Conservation (phyloP, 2,888 invertebrate genomes). For the Pheosia gnoma region DNA sequence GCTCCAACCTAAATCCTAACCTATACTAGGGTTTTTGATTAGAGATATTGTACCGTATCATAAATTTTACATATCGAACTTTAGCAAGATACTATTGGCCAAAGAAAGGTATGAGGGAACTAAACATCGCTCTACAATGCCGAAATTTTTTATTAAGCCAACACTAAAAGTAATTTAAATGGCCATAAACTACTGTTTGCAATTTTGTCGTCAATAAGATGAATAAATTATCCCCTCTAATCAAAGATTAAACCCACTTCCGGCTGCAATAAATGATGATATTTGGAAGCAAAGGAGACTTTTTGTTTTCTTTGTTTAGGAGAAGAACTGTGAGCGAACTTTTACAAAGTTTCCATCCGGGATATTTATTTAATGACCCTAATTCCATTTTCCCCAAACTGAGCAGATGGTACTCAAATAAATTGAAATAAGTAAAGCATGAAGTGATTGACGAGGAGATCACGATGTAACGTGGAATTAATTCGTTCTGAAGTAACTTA, state of each 20-base stretch:
- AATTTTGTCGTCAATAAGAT: neutral
- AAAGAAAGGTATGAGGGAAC: too few relatives aligned
- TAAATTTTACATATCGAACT: too few relatives aligned
- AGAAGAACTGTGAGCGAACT: constrained; percentile 46
- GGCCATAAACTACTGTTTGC: too few relatives aligned
- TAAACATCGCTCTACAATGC: too few relatives aligned
- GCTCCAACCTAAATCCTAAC: too few relatives aligned
- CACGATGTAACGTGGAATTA: constrained; percentile 13
- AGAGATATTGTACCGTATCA: too few relatives aligned
- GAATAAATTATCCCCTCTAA: constrained; percentile 10
- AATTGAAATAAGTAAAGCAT: constrained; percentile 24
- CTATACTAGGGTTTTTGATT: too few relatives aligned
- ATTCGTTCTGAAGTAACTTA: neutral
- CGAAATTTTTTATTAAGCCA: too few relatives aligned
- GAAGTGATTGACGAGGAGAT: constrained; percentile 3
- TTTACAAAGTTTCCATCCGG: constrained; percentile 46
- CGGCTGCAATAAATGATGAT: constrained; percentile 41
- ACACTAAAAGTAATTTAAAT: too few relatives aligned
- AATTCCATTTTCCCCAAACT: constrained; percentile 26
- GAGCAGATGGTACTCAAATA: constrained; percentile 24
- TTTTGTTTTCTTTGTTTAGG: constrained; percentile 48
- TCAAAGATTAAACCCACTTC: constrained; percentile 23
- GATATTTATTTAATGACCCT: constrained; percentile 63
- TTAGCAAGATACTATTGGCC: too few relatives aligned
- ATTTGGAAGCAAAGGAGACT: constrained; percentile 38